Conservation (phyloP, 2,888 invertebrate species). For the Imbricaverruca yamaguchii region DNA sequence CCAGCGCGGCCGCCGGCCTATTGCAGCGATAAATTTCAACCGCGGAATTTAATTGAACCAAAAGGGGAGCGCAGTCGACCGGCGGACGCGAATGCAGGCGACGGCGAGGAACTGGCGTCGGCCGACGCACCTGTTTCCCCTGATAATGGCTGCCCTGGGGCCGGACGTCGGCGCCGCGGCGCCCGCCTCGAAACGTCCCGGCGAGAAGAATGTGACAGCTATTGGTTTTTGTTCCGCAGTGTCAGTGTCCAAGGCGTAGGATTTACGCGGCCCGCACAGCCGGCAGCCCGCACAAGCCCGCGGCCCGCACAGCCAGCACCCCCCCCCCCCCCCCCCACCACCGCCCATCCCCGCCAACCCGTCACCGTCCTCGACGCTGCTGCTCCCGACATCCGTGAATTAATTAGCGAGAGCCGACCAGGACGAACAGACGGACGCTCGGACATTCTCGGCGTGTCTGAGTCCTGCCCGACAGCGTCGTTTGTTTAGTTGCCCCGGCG, state of each 20-base stretch:
- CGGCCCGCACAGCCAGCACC: not conserved
- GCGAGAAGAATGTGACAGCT: not conserved
- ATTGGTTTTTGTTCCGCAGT: not conserved
- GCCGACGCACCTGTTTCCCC: not conserved
- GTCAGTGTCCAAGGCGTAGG: too few relatives aligned
- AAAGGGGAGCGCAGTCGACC: not conserved
- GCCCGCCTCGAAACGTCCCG: not conserved
- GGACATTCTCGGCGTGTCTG: not conserved
- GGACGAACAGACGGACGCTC: not conserved
- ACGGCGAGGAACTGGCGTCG: not conserved
- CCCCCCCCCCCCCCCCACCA: not conserved
- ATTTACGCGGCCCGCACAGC: too few relatives aligned
- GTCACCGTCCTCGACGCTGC: too few relatives aligned
- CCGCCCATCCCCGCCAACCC: not conserved
- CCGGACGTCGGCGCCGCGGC: not conserved
- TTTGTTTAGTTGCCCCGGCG: not conserved
- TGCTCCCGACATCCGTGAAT: not conserved
- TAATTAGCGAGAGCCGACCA: not conserved
- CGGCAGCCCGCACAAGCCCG: not conserved
- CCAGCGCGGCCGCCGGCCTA: not conserved
- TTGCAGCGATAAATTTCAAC: slow-evolving; percentile 16
- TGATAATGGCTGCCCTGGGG: not conserved
- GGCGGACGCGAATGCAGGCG: not conserved
- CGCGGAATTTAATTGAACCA: not conserved
- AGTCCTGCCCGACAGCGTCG: not conserved